These are phyloP conservation scores for Agonum fuliginosum DNA, from an alignment of 2,888 invertebrate species.

Conservation along the genomic window DNA sequence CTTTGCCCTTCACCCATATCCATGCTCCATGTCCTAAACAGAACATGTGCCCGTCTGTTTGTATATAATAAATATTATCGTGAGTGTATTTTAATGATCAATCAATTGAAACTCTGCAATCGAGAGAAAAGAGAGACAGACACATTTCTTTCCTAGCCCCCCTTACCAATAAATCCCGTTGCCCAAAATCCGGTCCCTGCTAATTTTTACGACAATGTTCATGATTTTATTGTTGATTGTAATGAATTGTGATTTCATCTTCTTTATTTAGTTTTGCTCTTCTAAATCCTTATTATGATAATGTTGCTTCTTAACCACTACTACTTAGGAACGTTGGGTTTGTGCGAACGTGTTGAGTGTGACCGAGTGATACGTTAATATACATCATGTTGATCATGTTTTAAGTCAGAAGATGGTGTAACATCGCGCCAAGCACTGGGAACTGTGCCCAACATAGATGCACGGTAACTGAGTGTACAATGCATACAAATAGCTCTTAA, in stretches of 20 bases:
- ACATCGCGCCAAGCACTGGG: slow-evolving; percentile 48
- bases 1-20: neutral
- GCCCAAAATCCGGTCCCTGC: neutral
- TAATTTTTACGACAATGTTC: slow-evolving; percentile 41
- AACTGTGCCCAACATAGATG: slow-evolving; percentile 56
- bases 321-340: slow-evolving; percentile 58
- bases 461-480: slow-evolving; percentile 59
- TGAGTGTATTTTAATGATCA: slow-evolving; percentile 47
- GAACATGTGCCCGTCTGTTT: slow-evolving; percentile 51
- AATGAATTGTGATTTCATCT: slow-evolving; percentile 55
- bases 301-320: slow-evolving; percentile 60
- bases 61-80: slow-evolving; percentile 52
- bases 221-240: slow-evolving; percentile 56
- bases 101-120: slow-evolving; percentile 15
- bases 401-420: slow-evolving; percentile 41
- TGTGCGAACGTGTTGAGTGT: slow-evolving; percentile 57
- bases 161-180: neutral
- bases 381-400: slow-evolving; percentile 54
- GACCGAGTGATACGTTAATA: slow-evolving; percentile 51
- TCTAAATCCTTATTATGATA: slow-evolving; percentile 53
- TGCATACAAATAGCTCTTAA: slow-evolving; percentile 57
- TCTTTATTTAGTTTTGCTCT: slow-evolving; percentile 53
- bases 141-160: slow-evolving; percentile 22
- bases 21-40: slow-evolving; percentile 3
- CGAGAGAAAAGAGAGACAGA: slow-evolving; percentile 33